Conservation (phyloP, 2,888 invertebrate species). For the Drosophila ustulata region DNA sequence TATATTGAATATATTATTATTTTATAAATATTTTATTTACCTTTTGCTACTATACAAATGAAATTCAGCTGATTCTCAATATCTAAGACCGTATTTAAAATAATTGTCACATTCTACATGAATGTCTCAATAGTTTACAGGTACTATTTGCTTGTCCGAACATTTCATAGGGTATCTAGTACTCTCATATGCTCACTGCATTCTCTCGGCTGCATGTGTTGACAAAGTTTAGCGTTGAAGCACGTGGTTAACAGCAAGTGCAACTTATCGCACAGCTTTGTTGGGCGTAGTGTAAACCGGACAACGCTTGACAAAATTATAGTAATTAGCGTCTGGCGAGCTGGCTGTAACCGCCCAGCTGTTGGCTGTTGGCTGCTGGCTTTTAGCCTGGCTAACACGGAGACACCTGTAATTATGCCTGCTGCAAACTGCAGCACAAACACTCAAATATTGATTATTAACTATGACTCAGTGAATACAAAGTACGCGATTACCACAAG, state of each 20-base stretch:
- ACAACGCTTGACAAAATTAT: slow-evolving; percentile 50
- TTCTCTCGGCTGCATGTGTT: slow-evolving; percentile 24
- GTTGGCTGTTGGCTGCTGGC: slow-evolving; percentile 20
- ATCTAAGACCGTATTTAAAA: too few relatives aligned
- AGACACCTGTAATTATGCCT: slow-evolving; percentile 31
- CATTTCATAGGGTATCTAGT: slow-evolving; percentile 22
- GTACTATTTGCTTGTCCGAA: too few relatives aligned
- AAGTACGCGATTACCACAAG: slow-evolving; percentile 1
- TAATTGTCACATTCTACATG: too few relatives aligned
- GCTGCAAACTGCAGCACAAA: slow-evolving; percentile 3
- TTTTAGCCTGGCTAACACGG: slow-evolving; percentile 19
- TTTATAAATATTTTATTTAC: too few relatives aligned
- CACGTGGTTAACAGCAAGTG: slow-evolving; percentile 56
- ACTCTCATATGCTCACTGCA: too few relatives aligned
- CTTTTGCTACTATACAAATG: too few relatives aligned
- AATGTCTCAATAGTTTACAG: too few relatives aligned
- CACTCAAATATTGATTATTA: slow-evolving; percentile 24
- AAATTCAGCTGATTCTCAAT: too few relatives aligned
- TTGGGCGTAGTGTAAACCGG: slow-evolving; percentile 7
- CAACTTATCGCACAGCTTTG: slow-evolving; percentile 40
- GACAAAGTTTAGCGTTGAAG: slow-evolving; percentile 64
- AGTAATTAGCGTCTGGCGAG: slow-evolving; percentile 56
- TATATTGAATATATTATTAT: too few relatives aligned
- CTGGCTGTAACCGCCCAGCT: neutral
- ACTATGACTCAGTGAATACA: neutral